Percentiles rank a stretch among this genome's conserved stretches.
phyloP scores from a whole-genome alignment of 2,113 vertebrate species.

The Zosterops hypoxanthus region DNA sequence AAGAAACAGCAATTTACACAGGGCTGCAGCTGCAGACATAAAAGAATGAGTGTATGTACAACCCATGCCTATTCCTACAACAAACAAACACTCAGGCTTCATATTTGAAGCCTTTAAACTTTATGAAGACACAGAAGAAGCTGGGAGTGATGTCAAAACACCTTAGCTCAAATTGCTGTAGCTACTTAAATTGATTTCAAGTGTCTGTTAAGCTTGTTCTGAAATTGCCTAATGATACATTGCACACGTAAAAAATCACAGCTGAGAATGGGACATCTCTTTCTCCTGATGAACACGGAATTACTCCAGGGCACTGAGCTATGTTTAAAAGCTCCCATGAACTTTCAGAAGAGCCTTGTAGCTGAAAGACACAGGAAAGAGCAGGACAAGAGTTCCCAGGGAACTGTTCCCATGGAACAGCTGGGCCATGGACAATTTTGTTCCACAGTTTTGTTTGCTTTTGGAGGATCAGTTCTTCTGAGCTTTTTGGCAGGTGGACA shows the following conservation, averaged over 20 bases:
- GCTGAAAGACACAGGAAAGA: not conserved
- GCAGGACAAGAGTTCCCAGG: not conserved
- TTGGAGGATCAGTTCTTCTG: not conserved
- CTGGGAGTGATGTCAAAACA: not conserved
- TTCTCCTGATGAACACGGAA: not conserved
- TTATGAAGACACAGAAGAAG: not conserved
- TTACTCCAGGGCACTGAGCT: not conserved
- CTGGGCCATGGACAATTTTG: not conserved
- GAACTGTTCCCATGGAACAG: not conserved
- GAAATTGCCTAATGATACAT: not conserved
- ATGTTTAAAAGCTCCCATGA: accelerated
- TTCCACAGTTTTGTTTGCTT: not conserved
- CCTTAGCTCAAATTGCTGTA: not conserved
- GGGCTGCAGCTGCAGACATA: conserved; percentile 20
- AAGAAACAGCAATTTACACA: conserved; percentile 24
- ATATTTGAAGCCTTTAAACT: not conserved
- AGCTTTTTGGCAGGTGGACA: not conserved
- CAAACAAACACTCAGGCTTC: conserved; percentile 1
- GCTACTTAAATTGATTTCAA: not conserved
- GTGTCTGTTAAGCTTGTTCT: not conserved
- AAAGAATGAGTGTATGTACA: not conserved
- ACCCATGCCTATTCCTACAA: not conserved
- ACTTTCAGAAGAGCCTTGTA: not conserved
- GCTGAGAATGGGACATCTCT: not conserved
- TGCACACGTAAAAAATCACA: not conserved